Percentiles rank a stretch among this genome's conserved stretches.
Conservation (phyloP, 2,888 invertebrate genomes). For the Odontocolon sp. region DNA sequence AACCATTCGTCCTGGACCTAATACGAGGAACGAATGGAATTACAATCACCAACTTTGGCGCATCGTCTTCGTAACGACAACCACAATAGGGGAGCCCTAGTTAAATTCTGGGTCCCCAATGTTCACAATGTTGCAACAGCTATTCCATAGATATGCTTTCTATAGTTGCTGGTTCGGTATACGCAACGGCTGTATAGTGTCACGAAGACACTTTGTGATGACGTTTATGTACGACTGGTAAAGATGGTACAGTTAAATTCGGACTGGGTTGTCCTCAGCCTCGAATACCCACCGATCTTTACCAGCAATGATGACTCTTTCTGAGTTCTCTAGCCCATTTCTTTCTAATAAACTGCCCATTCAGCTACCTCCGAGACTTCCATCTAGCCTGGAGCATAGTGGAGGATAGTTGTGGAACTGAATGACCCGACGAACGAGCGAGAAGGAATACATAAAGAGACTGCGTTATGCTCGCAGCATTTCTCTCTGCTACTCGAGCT, state of each 20-base stretch:
- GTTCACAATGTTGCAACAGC: background rate
- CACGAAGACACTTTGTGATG: background rate
- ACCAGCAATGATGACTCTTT: slow-evolving; percentile 58
- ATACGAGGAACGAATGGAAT: slow-evolving; percentile 45
- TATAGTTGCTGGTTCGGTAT: background rate
- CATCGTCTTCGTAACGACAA: background rate
- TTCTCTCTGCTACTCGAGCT: slow-evolving; percentile 50
- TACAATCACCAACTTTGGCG: slow-evolving; percentile 38
- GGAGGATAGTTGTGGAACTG: slow-evolving; percentile 75
- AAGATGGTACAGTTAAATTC: slow-evolving; percentile 17
- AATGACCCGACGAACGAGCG: slow-evolving; percentile 42
- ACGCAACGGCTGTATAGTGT: background rate
- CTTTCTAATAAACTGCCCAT: slow-evolving; percentile 54
- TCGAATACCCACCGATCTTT: background rate
- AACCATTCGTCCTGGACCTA: slow-evolving; percentile 19
- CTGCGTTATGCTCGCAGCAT: slow-evolving; percentile 28
- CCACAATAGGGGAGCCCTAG: slow-evolving; percentile 12
- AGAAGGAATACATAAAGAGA: slow-evolving; percentile 69
- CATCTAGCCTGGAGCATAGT: slow-evolving; percentile 72
- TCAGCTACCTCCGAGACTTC: slow-evolving; percentile 16
- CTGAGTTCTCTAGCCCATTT: slow-evolving; percentile 40
- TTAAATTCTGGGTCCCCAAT: background rate
- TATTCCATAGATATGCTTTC: background rate
- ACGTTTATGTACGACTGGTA: background rate
- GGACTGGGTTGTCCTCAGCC: slow-evolving; percentile 34